A percentile compares a stretch with the other conserved stretches of the same genome.
phyloP scores from a whole-genome alignment of 2,888 invertebrate genomes.

The Volucella zonaria region DNA sequence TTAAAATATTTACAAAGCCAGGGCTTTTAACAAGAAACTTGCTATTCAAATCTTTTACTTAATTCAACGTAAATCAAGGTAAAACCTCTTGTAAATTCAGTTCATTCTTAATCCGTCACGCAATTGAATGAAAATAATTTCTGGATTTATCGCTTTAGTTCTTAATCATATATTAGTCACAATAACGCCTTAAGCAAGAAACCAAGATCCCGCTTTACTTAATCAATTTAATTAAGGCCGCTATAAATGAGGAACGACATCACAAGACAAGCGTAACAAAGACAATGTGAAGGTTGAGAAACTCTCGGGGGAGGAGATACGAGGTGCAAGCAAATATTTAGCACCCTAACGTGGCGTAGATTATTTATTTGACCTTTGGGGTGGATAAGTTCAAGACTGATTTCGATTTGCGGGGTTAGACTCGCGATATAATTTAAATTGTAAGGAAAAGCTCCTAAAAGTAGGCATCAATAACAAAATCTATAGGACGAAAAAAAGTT shows the following conservation, averaged over 20 bases:
- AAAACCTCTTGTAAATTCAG: neutral
- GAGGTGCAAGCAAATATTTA: conserved; percentile 59
- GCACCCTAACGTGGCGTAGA: conserved; percentile 60
- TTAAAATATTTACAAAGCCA: too few species aligned
- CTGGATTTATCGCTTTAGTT: conserved; percentile 7
- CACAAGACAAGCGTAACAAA: conserved; percentile 53
- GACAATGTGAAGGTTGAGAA: neutral
- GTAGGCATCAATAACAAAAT: neutral
- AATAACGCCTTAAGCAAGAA: conserved; percentile 32
- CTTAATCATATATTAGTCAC: conserved; percentile 59
- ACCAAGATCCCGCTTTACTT: conserved; percentile 40
- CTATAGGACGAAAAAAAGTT: too few species aligned
- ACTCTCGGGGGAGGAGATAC: conserved; percentile 19
- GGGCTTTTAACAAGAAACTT: too few species aligned
- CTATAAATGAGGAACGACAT: conserved; percentile 61
- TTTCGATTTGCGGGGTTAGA: neutral
- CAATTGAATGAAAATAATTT: conserved; percentile 34
- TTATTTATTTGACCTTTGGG: conserved; percentile 73
- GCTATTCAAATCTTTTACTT: neutral
- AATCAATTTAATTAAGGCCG: conserved; percentile 64
- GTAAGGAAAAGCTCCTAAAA: neutral
- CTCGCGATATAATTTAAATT: conserved; percentile 12
- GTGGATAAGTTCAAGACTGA: conserved; percentile 67
- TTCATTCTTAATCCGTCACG: neutral
- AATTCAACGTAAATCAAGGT: conserved; percentile 3